These are phyloP conservation scores for Cyclina sinensis DNA, from an alignment of 1,140 invertebrate genomes.

Conservation along the genomic window DNA sequence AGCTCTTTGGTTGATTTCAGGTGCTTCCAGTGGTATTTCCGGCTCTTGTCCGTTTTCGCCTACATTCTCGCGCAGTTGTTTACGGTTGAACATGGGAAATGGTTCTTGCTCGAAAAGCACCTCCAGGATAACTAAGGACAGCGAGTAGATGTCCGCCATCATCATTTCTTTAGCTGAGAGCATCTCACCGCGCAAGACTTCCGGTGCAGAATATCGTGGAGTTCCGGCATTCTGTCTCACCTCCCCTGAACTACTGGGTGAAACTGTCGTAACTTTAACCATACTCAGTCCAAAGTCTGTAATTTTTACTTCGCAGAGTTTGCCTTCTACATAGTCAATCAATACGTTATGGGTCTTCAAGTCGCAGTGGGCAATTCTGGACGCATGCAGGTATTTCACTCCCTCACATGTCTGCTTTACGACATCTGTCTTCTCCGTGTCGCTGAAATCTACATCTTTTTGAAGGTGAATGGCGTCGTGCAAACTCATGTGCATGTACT, in stretches of 20 bases:
- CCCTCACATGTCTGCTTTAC: constrained; percentile 26
- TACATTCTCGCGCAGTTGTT: constrained; percentile 52
- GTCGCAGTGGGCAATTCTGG: constrained; percentile 19
- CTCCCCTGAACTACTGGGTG: background rate
- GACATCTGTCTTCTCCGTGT: background rate
- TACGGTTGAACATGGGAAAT: constrained; percentile 47
- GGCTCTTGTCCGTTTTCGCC: constrained; percentile 57
- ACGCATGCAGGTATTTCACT: constrained; percentile 32
- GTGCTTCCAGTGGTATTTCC: constrained; percentile 25
- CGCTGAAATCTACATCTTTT: constrained; percentile 3
- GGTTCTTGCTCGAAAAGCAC: constrained; percentile 68
- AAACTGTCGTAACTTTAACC: constrained; percentile 50
- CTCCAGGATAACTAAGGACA: constrained; percentile 61
- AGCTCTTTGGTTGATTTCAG: background rate
- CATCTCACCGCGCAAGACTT: constrained; percentile 69
- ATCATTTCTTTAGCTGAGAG: constrained; percentile 53
- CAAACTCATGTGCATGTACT: constrained; percentile 74
- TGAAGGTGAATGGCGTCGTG: constrained; percentile 70
- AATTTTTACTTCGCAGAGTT: constrained; percentile 61
- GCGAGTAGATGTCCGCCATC: constrained; percentile 68
- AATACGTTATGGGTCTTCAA: constrained; percentile 22
- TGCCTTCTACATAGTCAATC: background rate
- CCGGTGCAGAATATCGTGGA: constrained; percentile 72
- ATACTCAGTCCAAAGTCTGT: constrained; percentile 73
- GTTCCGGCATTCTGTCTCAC: constrained; percentile 61